Evolutionary conservation across 2,113 vertebrate species (phyloP).

Genomic region (Pavo muticus): DNA sequence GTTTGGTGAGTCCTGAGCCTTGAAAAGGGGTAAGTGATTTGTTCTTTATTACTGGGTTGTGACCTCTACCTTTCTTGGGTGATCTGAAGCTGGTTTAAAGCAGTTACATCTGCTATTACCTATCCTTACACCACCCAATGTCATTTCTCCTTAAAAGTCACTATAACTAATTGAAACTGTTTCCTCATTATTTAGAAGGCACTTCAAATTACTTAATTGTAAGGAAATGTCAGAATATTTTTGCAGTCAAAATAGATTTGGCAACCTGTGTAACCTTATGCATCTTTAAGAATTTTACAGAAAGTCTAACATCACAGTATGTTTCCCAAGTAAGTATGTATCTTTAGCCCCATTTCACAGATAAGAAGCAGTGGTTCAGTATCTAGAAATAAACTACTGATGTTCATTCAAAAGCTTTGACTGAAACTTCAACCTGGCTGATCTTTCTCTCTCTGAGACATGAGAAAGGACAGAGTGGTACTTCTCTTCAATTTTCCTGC

Average conservation of each 20-base stretch:
- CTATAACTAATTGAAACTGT: neutral
- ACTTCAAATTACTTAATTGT: slow-evolving; percentile 28
- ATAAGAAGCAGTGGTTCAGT: neutral
- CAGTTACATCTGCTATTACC: too few relatives aligned
- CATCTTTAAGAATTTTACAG: neutral
- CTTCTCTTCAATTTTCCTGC: neutral
- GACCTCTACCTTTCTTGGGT: too few relatives aligned
- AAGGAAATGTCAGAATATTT: slow-evolving; percentile 45
- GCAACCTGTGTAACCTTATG: neutral
- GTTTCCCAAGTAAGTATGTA: neutral
- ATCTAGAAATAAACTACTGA: neutral
- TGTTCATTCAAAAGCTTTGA: neutral
- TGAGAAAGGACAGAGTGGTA: neutral
- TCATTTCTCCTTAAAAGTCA: neutral
- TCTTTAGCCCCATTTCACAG: slow-evolving; percentile 6
- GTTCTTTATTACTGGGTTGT: too few relatives aligned
- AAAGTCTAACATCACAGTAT: neutral
- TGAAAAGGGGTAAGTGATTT: too few relatives aligned
- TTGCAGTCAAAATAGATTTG: slow-evolving; percentile 24
- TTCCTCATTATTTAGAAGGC: neutral
- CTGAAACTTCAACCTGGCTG: neutral
- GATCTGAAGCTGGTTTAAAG: too few relatives aligned
- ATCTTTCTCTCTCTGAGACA: neutral
- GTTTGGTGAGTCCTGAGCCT: too few relatives aligned
- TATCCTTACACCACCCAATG: neutral